These are phyloP conservation scores for Peromyscus eremicus DNA, from an alignment of 2,797 vertebrate genomes.

Conservation along the genomic window DNA sequence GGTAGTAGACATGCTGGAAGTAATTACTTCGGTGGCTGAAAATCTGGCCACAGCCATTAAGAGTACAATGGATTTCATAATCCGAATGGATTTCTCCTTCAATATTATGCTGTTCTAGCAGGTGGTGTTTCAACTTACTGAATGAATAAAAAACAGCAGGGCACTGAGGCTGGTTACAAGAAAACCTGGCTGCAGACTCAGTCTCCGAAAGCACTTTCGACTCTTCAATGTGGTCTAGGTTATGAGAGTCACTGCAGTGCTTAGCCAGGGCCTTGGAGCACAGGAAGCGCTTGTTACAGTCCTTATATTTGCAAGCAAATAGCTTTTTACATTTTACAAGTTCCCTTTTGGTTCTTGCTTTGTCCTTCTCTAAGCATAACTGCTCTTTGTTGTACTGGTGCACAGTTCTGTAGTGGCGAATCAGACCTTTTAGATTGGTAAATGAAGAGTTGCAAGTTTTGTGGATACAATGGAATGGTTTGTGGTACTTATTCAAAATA, in stretches of 20 bases:
- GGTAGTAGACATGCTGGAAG: constrained; percentile 94
- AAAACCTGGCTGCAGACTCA: constrained; percentile 89
- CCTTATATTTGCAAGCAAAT: constrained; percentile 92
- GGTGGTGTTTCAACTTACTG: constrained; percentile 94
- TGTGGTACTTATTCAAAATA: constrained; percentile 96
- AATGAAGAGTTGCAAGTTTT: constrained; percentile 96
- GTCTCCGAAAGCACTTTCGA: constrained; percentile 88
- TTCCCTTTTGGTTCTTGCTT: constrained; percentile 92
- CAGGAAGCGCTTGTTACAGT: constrained; percentile 92
- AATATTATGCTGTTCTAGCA: constrained; percentile 89
- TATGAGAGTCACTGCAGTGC: constrained; percentile 90
- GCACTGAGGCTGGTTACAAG: constrained; percentile 94
- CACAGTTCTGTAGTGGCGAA: constrained; percentile 95
- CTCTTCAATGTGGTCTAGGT: constrained; percentile 87
- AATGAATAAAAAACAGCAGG: constrained; percentile 94
- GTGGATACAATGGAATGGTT: constrained; percentile 97
- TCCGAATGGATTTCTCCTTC: constrained; percentile 89
- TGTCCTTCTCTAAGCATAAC: constrained; percentile 95
- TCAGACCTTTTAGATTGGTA: constrained; percentile 95
- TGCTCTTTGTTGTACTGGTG: constrained; percentile 97
- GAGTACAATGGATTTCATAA: constrained; percentile 93
- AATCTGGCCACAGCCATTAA: constrained; percentile 93
- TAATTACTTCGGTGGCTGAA: constrained; percentile 93
- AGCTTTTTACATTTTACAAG: constrained; percentile 91
- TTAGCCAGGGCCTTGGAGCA: constrained; percentile 90